Percentiles rank a stretch among this genome's conserved stretches.
phyloP scores from a whole-genome alignment of 2,888 invertebrate species.

The Scaeva pyrastri region DNA sequence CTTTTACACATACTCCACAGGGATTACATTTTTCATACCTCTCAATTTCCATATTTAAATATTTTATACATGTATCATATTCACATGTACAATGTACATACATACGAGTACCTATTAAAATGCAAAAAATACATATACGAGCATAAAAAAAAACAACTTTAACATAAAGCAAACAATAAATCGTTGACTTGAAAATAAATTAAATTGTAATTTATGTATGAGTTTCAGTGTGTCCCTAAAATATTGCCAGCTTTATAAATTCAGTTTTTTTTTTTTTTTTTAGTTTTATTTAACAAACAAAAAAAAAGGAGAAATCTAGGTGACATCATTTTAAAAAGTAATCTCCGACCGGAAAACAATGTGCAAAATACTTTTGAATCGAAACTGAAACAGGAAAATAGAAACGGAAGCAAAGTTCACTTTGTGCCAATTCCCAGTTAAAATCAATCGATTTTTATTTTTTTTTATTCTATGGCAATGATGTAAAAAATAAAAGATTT shows the following conservation, averaged over 20 bases:
- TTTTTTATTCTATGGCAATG: background rate
- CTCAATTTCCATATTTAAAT: slow-evolving; percentile 22
- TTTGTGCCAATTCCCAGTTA: slow-evolving; percentile 66
- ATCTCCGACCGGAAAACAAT: slow-evolving; percentile 67
- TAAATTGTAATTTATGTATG: slow-evolving; percentile 45
- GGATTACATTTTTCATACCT: slow-evolving; percentile 12
- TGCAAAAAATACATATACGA: background rate
- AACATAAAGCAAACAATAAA: slow-evolving; percentile 46
- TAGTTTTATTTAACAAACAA: background rate
- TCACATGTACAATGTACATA: background rate
- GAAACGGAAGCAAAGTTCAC: slow-evolving; percentile 67
- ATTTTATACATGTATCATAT: slow-evolving; percentile 6
- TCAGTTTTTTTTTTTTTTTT: slow-evolving; percentile 9
- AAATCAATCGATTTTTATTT: slow-evolving; percentile 64
- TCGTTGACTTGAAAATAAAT: slow-evolving; percentile 61
- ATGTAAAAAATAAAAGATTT: slow-evolving; percentile 17
- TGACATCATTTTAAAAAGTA: slow-evolving; percentile 58
- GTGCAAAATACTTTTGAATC: slow-evolving; percentile 54
- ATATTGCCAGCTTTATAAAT: background rate
- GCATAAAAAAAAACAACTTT: background rate
- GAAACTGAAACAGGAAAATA: slow-evolving; percentile 46
- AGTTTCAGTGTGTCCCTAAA: slow-evolving; percentile 14
- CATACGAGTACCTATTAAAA: background rate
- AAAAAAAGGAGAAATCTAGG: slow-evolving; percentile 13
- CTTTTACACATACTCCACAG: background rate